Percentiles rank a stretch among this genome's conserved stretches.
phyloP scores from a whole-genome alignment of 2,113 vertebrate genomes.

The Carlito syrichta region DNA sequence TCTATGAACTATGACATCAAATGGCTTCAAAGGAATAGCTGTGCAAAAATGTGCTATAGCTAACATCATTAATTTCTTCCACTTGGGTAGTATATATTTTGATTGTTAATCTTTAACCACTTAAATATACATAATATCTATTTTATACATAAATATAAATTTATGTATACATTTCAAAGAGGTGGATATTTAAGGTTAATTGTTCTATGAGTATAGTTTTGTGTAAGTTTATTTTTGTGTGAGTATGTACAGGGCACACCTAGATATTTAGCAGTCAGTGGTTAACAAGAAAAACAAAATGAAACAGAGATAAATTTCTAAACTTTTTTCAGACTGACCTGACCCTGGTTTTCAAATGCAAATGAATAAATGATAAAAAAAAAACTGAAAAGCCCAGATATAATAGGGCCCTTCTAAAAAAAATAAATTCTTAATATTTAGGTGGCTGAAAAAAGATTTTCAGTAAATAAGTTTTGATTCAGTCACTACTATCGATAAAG shows the following conservation, averaged over 20 bases:
- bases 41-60: background rate
- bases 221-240: background rate
- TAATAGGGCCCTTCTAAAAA: background rate
- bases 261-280: background rate
- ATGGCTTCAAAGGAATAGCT: constrained; percentile 5
- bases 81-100: background rate
- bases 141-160: background rate
- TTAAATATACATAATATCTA: background rate
- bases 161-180: background rate
- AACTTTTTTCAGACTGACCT: background rate
- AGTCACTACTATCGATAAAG: constrained; percentile 48
- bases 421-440: constrained; percentile 6
- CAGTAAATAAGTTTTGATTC: constrained; percentile 53
- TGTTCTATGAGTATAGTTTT: background rate
- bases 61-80: constrained; percentile 23
- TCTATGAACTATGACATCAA: background rate
- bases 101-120: background rate
- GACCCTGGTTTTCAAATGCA: background rate
- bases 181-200: background rate
- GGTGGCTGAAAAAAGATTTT: constrained; percentile 21
- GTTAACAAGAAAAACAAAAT: background rate
- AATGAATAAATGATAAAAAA: background rate
- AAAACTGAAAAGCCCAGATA: background rate
- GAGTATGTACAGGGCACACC: background rate
- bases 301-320: background rate